Evolutionary conservation across 2,888 invertebrate genomes (phyloP).

Genomic region (Mantis religiosa): DNA sequence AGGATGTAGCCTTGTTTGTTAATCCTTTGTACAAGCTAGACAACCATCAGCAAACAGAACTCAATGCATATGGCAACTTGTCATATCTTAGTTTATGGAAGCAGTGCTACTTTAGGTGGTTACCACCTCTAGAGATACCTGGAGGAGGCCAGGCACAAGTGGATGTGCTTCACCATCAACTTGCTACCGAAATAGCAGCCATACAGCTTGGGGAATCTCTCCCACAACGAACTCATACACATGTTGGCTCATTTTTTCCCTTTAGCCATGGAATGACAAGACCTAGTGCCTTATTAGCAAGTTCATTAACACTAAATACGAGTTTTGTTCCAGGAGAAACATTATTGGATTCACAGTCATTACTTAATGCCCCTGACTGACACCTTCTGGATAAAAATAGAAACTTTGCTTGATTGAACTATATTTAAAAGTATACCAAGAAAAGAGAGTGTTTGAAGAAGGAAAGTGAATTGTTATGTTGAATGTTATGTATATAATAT

Average conservation of each 20-base stretch:
- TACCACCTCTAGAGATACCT: constrained; percentile 73
- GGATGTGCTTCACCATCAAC: constrained; percentile 42
- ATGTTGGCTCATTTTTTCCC: constrained; percentile 47
- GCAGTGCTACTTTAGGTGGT: constrained; percentile 88
- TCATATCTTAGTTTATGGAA: constrained; percentile 50
- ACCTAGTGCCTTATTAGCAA: constrained; percentile 34
- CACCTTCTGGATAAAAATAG: not conserved
- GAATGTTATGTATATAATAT: not conserved
- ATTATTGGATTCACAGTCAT: constrained; percentile 64
- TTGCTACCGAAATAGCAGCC: constrained; percentile 42
- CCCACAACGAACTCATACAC: not conserved
- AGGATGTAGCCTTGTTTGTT: constrained; percentile 67
- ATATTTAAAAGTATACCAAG: not conserved
- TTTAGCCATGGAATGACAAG: constrained; percentile 40
- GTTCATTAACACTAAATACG: constrained; percentile 50
- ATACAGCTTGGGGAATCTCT: constrained; percentile 4
- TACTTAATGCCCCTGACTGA: constrained; percentile 65
- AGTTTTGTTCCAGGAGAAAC: constrained; percentile 59
- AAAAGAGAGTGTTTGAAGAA: not conserved
- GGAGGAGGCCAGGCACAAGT: constrained; percentile 49
- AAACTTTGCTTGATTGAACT: not conserved
- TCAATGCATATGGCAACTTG: constrained; percentile 33
- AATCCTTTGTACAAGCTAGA: constrained; percentile 69
- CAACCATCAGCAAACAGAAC: constrained; percentile 24
- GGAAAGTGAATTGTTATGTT: not conserved